A percentile compares a stretch with the other conserved stretches of the same genome.
phyloP scores from a whole-genome alignment of 2,113 vertebrate genomes.

The sheep (Ovis aries) region ARS-UI_Ramb_v3.0 NC_056054.1:116552501-116553000 shows the following conservation, averaged over 20 bases:
- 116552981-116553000: not conserved
- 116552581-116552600: not conserved
- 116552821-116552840: not conserved
- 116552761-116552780: not conserved
- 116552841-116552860: not conserved
- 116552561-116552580: fast-evolving
- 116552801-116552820: not conserved
- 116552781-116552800: not conserved
- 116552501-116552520: too few relatives aligned
- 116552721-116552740: not conserved
- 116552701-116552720: not conserved
- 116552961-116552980: not conserved
- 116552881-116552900: not conserved
- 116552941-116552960: not conserved
- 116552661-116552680: not conserved
- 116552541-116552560: not conserved
- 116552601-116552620: not conserved
- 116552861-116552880: not conserved
- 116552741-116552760: not conserved
- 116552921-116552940: not conserved
- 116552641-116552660: not conserved
- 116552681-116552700: too few relatives aligned
- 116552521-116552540: not conserved
- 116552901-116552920: not conserved
- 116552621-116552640: not conserved